A percentile compares a stretch with the other conserved stretches of the same genome.
Evolutionary conservation across 2,888 invertebrate genomes (phyloP).

Genomic region (Microplitis deprimator): DNA sequence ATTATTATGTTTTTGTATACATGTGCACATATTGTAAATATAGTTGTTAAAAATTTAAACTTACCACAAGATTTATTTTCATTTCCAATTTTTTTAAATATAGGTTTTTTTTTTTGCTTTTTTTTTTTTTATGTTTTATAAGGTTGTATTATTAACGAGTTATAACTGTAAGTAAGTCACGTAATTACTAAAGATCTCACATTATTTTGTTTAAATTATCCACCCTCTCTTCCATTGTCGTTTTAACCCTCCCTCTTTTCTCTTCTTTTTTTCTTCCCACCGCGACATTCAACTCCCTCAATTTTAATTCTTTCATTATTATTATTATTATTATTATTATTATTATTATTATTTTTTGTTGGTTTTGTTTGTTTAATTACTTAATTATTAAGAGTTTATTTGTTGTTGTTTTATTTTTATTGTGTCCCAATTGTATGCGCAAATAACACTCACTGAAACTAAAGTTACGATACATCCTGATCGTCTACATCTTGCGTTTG

Average conservation of each 20-base stretch:
- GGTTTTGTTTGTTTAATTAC: slow-evolving; percentile 33
- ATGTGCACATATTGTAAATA: slow-evolving; percentile 6
- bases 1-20: slow-evolving; percentile 17
- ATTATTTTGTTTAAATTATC: slow-evolving; percentile 41
- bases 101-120: slow-evolving; percentile 44
- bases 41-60: neutral
- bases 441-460: slow-evolving; percentile 71
- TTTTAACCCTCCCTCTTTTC: slow-evolving; percentile 45
- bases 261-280: slow-evolving; percentile 49
- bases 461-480: slow-evolving; percentile 94
- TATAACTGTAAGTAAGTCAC: slow-evolving; percentile 64
- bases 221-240: slow-evolving; percentile 39
- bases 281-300: slow-evolving; percentile 66
- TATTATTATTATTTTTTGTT: slow-evolving; percentile 13
- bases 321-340: slow-evolving; percentile 38
- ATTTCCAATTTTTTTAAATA: slow-evolving; percentile 22
- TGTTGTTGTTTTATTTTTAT: slow-evolving; percentile 55
- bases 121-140: slow-evolving; percentile 44
- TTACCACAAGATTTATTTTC: slow-evolving; percentile 7
- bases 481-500: slow-evolving; percentile 94
- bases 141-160: slow-evolving; percentile 46
- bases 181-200: slow-evolving; percentile 65
- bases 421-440: slow-evolving; percentile 70
- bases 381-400: slow-evolving; percentile 45
- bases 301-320: slow-evolving; percentile 61